Conservation (phyloP, 2,797 vertebrate species). For the Melanogrammus aeglefinus region DNA sequence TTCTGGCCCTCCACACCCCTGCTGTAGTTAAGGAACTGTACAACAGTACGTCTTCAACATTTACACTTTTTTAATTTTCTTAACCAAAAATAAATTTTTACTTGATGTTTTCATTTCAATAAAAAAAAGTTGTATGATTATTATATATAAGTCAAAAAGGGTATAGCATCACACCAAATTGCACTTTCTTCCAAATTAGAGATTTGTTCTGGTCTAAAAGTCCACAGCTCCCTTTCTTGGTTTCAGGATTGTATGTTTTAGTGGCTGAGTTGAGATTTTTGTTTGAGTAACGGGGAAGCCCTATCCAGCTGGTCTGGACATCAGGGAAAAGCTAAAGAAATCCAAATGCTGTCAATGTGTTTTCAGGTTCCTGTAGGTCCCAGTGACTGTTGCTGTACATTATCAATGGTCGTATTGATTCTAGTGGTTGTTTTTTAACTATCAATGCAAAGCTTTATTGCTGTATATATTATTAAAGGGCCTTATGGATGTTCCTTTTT, state of each 20-base stretch:
- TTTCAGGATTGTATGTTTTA: background rate
- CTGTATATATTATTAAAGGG: slow-evolving; percentile 2
- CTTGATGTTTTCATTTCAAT: background rate
- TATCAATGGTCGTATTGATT: slow-evolving; percentile 27
- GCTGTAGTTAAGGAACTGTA: background rate
- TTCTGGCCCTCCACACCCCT: slow-evolving; percentile 15
- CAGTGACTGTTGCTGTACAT: slow-evolving; percentile 16
- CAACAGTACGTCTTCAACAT: background rate
- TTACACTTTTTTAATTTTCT: background rate
- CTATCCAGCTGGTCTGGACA: slow-evolving; percentile 44
- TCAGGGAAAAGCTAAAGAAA: slow-evolving; percentile 27
- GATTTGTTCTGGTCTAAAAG: background rate
- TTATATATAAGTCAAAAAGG: background rate
- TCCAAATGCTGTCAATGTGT: slow-evolving; percentile 54
- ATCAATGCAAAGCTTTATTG: slow-evolving; percentile 8
- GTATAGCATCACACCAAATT: background rate
- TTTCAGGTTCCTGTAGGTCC: slow-evolving; percentile 36
- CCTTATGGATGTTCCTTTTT: background rate
- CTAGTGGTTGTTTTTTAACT: background rate
- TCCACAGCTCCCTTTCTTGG: background rate
- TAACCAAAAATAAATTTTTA: background rate
- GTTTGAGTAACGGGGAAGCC: slow-evolving; percentile 16
- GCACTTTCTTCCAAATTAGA: background rate
- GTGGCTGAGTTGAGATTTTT: slow-evolving; percentile 19
- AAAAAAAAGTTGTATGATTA: background rate